Conservation (phyloP, 2,888 invertebrate species). For the Aricia artaxerxes region DNA sequence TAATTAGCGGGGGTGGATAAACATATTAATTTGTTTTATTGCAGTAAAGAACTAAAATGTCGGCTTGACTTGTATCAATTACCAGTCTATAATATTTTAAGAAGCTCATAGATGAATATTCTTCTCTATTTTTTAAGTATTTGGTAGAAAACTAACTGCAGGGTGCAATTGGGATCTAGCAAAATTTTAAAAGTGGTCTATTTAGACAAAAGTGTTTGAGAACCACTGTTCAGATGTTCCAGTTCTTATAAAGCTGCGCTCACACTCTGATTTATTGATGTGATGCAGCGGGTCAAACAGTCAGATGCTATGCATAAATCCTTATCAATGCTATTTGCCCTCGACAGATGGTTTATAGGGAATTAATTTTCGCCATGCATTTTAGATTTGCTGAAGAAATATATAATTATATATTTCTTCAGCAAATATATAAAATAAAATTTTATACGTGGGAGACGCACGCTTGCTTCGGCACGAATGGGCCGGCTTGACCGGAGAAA, state of each 20-base stretch:
- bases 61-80: no score
- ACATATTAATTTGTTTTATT: no score
- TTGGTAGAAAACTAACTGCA: no score
- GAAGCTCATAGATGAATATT: no score
- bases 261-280: not conserved
- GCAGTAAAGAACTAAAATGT: no score
- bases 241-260: constrained; percentile 5
- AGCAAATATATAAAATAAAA: not conserved
- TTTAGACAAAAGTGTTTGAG: not conserved
- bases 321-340: not conserved
- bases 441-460: no score
- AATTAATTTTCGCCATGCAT: not conserved
- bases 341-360: not conserved
- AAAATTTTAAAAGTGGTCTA: not conserved
- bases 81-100: no score
- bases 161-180: not conserved
- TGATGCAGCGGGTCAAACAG: not conserved
- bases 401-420: not conserved
- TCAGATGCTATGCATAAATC: not conserved
- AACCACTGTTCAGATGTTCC: not conserved
- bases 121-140: not conserved
- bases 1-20: no score
- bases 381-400: not conserved
- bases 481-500: no score
- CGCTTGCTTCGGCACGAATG: no score